Conservation (phyloP, 2,797 vertebrate genomes). For the Rhodeus uyekii region DNA sequence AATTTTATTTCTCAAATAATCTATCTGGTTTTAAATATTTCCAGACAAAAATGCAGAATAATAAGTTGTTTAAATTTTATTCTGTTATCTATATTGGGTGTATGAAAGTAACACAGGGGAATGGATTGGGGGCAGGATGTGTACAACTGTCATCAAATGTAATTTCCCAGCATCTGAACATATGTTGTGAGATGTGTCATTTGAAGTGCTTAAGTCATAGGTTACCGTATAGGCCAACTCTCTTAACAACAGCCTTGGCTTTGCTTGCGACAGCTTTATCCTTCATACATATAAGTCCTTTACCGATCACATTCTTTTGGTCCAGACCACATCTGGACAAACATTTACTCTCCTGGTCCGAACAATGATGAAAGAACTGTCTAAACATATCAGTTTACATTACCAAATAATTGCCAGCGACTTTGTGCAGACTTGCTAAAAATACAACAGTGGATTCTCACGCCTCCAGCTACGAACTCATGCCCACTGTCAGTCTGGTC, state of each 20-base stretch:
- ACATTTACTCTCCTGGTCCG: slow-evolving; percentile 54
- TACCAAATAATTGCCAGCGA: slow-evolving; percentile 63
- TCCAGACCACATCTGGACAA: slow-evolving; percentile 67
- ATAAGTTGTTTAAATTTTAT: not conserved
- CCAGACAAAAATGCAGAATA: not conserved
- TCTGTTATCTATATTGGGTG: not conserved
- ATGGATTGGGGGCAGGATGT: not conserved
- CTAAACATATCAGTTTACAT: slow-evolving; percentile 65
- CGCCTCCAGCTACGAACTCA: slow-evolving; percentile 55
- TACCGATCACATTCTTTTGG: slow-evolving; percentile 41
- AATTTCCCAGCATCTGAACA: not conserved
- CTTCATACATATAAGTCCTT: slow-evolving; percentile 42
- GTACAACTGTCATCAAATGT: not conserved
- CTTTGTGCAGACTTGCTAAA: slow-evolving; percentile 63
- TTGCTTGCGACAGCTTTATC: slow-evolving; percentile 12
- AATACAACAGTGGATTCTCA: slow-evolving; percentile 60
- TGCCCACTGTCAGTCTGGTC: slow-evolving; percentile 42
- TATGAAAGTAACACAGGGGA: not conserved
- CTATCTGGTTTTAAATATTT: not conserved
- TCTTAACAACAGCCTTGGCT: slow-evolving; percentile 1
- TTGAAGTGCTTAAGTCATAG: not conserved
- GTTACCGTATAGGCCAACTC: not conserved
- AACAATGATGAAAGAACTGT: slow-evolving; percentile 58
- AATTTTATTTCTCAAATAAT: not conserved
- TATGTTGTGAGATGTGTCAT: slow-evolving; percentile 5